A percentile compares a stretch with the other conserved stretches of the same genome.
phyloP scores from a whole-genome alignment of 2,113 vertebrate species.

The Microcebus griseorufus region DNA sequence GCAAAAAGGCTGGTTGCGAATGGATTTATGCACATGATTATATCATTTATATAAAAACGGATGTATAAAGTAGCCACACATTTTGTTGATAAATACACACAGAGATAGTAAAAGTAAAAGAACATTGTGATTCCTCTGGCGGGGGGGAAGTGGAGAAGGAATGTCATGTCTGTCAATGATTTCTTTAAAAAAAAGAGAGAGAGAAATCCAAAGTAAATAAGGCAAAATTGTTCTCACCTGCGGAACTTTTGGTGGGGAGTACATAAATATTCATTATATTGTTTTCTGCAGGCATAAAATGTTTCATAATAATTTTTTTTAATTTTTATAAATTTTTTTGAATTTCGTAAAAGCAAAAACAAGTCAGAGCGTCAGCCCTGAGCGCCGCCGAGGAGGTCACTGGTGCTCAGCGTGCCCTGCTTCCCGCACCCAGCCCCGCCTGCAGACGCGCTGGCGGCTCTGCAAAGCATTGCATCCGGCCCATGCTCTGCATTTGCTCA shows the following conservation, averaged over 20 bases:
- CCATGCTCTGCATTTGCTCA: not conserved
- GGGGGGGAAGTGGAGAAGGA: not conserved
- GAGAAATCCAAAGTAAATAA: not conserved
- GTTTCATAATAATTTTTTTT: not conserved
- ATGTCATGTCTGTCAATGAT: not conserved
- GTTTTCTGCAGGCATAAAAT: not conserved
- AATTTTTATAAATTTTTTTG: not conserved
- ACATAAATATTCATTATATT: not conserved
- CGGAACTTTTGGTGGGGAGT: not conserved
- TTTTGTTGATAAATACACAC: not conserved
- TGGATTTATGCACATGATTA: not conserved
- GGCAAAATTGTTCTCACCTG: not conserved
- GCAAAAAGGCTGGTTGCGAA: not conserved
- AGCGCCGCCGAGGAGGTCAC: rapidly evolving
- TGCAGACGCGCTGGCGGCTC: not conserved
- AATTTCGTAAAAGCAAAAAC: not conserved
- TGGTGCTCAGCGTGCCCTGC: rapidly evolving
- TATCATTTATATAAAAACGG: not conserved
- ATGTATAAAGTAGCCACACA: not conserved
- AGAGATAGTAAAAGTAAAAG: not conserved
- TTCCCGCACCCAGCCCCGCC: not conserved
- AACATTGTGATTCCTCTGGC: not conserved
- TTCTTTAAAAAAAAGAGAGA: not conserved
- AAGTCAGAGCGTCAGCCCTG: not conserved
- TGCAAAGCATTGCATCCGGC: not conserved